phyloP scores from a whole-genome alignment of 1,140 invertebrate genomes.

The Notospermus geniculatus region DNA sequence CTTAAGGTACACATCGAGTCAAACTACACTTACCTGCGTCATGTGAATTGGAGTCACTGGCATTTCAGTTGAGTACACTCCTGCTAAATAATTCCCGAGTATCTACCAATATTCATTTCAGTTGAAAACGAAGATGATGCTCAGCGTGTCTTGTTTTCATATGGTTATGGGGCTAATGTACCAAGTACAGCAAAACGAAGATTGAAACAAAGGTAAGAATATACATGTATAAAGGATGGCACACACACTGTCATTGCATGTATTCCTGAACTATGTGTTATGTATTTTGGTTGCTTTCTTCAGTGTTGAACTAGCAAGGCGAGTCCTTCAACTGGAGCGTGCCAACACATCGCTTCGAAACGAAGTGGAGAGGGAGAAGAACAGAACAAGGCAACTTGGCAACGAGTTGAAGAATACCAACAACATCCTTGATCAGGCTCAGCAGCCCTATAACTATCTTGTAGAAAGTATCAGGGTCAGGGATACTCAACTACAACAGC shows the following conservation, averaged over 20 bases:
- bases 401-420: slow-evolving; percentile 50
- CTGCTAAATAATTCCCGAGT: too few species aligned
- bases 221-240: too few species aligned
- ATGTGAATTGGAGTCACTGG: too few species aligned
- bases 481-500: slow-evolving; percentile 44
- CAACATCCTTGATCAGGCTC: slow-evolving; percentile 45
- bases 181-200: slow-evolving; percentile 52
- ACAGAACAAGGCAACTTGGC: slow-evolving; percentile 36
- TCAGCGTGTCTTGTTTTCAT: slow-evolving; percentile 53
- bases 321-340: slow-evolving; percentile 52
- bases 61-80: too few species aligned
- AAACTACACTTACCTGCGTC: too few species aligned
- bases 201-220: slow-evolving; percentile 51
- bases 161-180: slow-evolving; percentile 55
- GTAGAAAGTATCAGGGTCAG: slow-evolving; percentile 46
- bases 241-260: too few species aligned
- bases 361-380: slow-evolving; percentile 47
- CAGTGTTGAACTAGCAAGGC: slow-evolving; percentile 52
- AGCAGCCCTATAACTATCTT: slow-evolving; percentile 54
- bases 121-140: slow-evolving; percentile 51
- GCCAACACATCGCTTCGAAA: slow-evolving; percentile 45
- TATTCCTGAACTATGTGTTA: background rate
- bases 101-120: slow-evolving; percentile 9
- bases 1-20: too few species aligned
- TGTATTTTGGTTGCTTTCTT: slow-evolving; percentile 12